phyloP scores from a whole-genome alignment of 2,888 invertebrate species.

The Hipparchia semele region DNA sequence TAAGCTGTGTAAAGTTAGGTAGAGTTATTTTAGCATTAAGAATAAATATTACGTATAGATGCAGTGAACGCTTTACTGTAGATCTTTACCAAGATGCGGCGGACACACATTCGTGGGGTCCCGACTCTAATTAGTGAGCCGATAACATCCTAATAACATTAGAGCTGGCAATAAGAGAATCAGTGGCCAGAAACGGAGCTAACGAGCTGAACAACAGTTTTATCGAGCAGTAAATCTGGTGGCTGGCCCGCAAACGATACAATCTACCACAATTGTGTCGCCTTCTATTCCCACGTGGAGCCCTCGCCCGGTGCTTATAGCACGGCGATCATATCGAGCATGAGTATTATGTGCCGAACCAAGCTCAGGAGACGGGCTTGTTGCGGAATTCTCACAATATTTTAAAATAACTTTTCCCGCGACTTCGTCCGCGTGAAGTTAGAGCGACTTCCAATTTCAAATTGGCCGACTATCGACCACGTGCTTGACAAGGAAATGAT shows the following conservation, averaged over 20 bases:
- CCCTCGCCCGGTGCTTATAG: constrained; percentile 29
- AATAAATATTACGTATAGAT: background rate
- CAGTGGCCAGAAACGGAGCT: constrained; percentile 48
- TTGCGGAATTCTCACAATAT: background rate
- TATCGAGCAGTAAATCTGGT: constrained; percentile 45
- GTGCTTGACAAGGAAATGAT: no score
- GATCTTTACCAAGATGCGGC: constrained; percentile 18
- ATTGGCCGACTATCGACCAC: no score
- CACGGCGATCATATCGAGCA: constrained; percentile 35
- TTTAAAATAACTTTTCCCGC: no score
- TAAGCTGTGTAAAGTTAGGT: no score
- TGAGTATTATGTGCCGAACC: constrained; percentile 23
- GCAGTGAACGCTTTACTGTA: constrained; percentile 16
- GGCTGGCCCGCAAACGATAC: constrained; percentile 40
- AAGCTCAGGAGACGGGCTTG: background rate
- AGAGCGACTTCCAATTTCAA: no score
- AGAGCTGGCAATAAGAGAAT: constrained; percentile 35
- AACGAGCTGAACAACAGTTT: constrained; percentile 63
- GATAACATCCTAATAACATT: constrained; percentile 41
- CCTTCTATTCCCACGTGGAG: constrained; percentile 42
- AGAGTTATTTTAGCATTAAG: no score
- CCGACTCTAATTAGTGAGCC: constrained; percentile 35
- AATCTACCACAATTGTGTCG: constrained; percentile 41
- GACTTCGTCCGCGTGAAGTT: no score
- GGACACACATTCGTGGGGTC: constrained; percentile 33